Evolutionary conservation across 2,888 invertebrate genomes (phyloP).

Genomic region (Serripes groenlandicus): DNA sequence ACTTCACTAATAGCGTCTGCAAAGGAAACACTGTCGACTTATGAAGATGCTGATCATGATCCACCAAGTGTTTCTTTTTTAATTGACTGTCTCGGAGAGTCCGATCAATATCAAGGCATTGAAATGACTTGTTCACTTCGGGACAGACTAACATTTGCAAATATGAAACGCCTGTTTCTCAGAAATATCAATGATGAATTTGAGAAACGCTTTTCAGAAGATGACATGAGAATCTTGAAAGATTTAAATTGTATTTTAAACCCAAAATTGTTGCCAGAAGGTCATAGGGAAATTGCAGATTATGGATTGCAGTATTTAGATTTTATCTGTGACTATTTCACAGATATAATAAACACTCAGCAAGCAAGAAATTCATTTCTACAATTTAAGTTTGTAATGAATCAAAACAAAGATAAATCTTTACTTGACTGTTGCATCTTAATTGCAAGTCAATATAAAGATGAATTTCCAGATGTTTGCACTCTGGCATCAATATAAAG

Average conservation of each 20-base stretch:
- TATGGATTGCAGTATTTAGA: neutral
- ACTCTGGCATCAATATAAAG: slow-evolving; percentile 15
- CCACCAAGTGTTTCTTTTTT: too few species aligned
- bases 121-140: slow-evolving; percentile 1
- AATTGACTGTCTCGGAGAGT: neutral
- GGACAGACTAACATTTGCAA: neutral
- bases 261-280: slow-evolving; percentile 29
- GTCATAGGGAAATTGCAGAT: neutral
- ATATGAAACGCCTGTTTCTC: slow-evolving; percentile 22
- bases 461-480: neutral
- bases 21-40: slow-evolving; percentile 10
- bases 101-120: neutral
- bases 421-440: neutral
- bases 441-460: neutral
- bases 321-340: neutral
- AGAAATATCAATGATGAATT: slow-evolving; percentile 27
- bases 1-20: slow-evolving; percentile 7
- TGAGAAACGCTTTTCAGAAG: slow-evolving; percentile 38
- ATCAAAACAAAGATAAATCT: neutral
- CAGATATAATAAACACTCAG: neutral
- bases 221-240: slow-evolving; percentile 31
- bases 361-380: neutral
- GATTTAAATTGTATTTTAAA: slow-evolving; percentile 31
- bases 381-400: neutral
- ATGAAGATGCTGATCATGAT: too few species aligned